Percentiles rank a stretch among this genome's conserved stretches.
Conservation (phyloP, 30 jellyfish, hydroid and myxozoan genomes). For the Hydractinia symbiolongicarpus region DNA sequence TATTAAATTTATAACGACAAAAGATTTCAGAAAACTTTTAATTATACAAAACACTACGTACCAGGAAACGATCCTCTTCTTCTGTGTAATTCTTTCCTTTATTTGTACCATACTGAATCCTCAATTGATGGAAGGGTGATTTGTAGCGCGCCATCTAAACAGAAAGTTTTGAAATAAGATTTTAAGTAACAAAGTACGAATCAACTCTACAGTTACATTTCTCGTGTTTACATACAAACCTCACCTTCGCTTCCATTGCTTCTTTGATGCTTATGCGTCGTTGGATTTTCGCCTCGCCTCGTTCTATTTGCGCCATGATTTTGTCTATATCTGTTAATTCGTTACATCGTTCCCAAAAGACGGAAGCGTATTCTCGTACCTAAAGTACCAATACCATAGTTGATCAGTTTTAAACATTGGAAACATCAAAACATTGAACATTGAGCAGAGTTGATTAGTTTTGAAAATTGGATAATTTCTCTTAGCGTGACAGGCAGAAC, state of each 20-base stretch:
- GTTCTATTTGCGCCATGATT: conserved; percentile 89
- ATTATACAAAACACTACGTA: background rate
- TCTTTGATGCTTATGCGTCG: conserved; percentile 86
- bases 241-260: conserved; percentile 97
- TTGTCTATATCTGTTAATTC: conserved; percentile 95
- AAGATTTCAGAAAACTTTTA: too few relatives aligned
- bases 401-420: background rate
- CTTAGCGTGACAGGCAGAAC: background rate
- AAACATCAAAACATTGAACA: background rate
- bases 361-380: conserved; percentile 95
- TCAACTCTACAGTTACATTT: too few relatives aligned
- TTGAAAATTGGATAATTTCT: too few relatives aligned
- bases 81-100: conserved; percentile 97
- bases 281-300: conserved; percentile 97
- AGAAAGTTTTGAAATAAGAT: background rate
- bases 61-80: conserved; percentile 96
- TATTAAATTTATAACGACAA: too few relatives aligned
- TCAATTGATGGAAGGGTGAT: conserved; percentile 92
- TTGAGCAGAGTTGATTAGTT: too few relatives aligned
- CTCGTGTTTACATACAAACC: too few relatives aligned
- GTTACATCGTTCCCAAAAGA: conserved; percentile 92
- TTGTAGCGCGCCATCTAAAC: conserved; percentile 85
- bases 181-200: too few relatives aligned
- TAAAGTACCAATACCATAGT: background rate
- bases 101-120: conserved; percentile 95